Conservation (phyloP, 2,113 vertebrate species). For the Eretmochelys imbricata region DNA sequence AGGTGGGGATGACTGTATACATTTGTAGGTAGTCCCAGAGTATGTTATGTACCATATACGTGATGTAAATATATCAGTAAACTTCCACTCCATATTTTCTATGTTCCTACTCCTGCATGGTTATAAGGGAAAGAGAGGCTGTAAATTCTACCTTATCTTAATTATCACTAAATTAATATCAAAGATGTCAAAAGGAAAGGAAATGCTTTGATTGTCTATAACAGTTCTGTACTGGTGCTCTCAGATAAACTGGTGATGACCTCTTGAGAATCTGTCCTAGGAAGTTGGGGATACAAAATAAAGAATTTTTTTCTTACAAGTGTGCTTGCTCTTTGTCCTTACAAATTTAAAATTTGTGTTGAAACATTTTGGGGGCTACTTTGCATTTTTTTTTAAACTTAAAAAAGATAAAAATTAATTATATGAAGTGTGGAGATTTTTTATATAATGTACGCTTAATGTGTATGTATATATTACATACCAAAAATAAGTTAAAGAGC, state of each 20-base stretch:
- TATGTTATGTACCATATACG: not conserved
- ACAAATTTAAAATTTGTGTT: not conserved
- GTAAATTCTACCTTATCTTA: no score
- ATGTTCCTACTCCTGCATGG: not conserved
- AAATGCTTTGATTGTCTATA: no score
- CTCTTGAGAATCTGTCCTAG: no score
- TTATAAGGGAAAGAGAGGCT: not conserved
- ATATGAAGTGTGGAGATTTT: not conserved
- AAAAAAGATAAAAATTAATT: not conserved
- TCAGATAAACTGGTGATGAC: no score
- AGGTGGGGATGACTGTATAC: not conserved
- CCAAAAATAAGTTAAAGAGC: not conserved
- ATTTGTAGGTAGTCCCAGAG: not conserved
- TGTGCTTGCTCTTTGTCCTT: not conserved
- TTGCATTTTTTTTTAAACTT: not conserved
- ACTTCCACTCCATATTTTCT: not conserved
- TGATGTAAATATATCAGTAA: not conserved
- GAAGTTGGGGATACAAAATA: no score
- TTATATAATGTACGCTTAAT: not conserved
- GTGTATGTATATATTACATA: not conserved
- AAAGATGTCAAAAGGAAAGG: no score
- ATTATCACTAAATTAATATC: no score
- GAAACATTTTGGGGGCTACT: not conserved
- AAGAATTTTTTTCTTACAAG: not conserved
- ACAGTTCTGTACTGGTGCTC: no score